Evolutionary conservation across 2,888 invertebrate genomes (phyloP), one percentile per base, ranked within the genome.

Genomic region (Ectropis crepuscularia): DNA sequence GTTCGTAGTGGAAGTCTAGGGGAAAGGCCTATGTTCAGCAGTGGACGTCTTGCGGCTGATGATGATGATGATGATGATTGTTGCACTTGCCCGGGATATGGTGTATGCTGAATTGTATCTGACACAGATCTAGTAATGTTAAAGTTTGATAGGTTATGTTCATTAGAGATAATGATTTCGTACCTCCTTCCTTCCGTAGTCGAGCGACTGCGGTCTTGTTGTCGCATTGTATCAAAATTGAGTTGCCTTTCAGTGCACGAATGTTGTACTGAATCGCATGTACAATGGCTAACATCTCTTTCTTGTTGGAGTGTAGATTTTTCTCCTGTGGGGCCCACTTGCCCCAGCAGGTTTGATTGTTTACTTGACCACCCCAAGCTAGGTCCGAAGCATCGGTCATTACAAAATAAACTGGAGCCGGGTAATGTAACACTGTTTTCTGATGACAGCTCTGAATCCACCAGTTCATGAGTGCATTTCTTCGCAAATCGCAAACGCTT

Each of bases 61-160:
- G n/a, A n/a, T n/a, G n/a, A n/a, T n/a, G n/a, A n/a, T n/a, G n/a
- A n/a, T n/a, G n/a, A n/a, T n/a, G n/a, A n/a, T 53, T 53, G 53
- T 59, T 51, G 59, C 16, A 51, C 7, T 12, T 46, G 11, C 59
- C 59, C 28, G 41, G 53, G 9, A 59, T 41, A 47, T 59, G 39
- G 11, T 59, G 41, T 41, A 53, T 47, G 28, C 28, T 47, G 46
- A 60, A 47, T n/a, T 60, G 60, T 37, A 37, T 49, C 9, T 37
- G 49, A 49, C 11, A 12, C 8, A 38, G 7, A 12, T 49, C 49
- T 49, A 49, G 38, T 37, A 49, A 11, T 8, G 0, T 11, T 2
- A 49, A 11, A 49, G 37, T 37, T n/a, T 48, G 36, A n/a, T 37
- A 37, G 6, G 48, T 37, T 48, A 48, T 48, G 48, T 48, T 48